Conservation (phyloP, 2,797 vertebrate genomes). For the Chromis chromis region DNA sequence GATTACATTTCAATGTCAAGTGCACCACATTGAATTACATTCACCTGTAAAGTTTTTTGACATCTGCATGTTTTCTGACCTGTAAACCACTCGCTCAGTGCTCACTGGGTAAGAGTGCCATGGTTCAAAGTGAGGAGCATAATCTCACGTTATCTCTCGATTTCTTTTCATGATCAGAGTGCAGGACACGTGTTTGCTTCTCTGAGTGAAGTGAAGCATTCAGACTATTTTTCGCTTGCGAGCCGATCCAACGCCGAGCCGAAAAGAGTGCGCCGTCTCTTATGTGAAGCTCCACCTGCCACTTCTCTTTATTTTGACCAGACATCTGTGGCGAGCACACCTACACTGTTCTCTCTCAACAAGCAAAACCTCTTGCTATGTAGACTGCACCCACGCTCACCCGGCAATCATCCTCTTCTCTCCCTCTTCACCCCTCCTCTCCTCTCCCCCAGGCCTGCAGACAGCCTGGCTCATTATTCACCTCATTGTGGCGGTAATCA, state of each 20-base stretch:
- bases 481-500: constrained; percentile 35
- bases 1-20: background rate
- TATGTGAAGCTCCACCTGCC: constrained; percentile 21
- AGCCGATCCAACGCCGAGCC: constrained; percentile 2
- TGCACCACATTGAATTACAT: background rate
- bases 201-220: constrained; percentile 3
- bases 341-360: constrained; percentile 39
- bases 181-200: background rate
- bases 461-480: constrained; percentile 37
- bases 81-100: background rate
- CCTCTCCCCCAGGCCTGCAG: constrained; percentile 19
- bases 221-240: background rate
- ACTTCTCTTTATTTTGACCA: constrained; percentile 27
- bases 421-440: constrained; percentile 32
- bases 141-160: background rate
- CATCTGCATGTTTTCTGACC: background rate
- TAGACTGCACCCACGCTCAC: constrained; percentile 44
- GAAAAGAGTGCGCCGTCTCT: constrained; percentile 6
- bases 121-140: background rate
- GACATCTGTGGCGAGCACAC: constrained; percentile 35
- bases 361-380: constrained; percentile 30
- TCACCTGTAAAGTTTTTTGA: background rate
- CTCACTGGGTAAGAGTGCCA: background rate
- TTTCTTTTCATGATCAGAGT: constrained; percentile 3
- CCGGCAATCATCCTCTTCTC: constrained; percentile 49